Evolutionary conservation across 2,888 invertebrate species (phyloP).

Genomic region (Bombylius discolor): DNA sequence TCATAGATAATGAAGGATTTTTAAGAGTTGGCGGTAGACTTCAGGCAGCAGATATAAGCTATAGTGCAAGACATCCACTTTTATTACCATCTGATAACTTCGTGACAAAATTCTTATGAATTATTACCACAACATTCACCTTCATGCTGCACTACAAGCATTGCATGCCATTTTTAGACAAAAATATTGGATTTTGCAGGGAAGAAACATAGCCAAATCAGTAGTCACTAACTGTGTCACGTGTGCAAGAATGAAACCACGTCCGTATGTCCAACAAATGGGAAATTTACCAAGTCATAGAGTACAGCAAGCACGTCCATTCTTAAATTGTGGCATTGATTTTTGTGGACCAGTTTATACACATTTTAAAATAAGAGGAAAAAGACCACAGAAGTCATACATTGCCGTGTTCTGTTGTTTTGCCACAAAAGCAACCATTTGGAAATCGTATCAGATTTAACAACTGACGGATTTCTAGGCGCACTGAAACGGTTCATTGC

Average conservation of each 20-base stretch:
- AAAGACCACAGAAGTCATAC: not conserved
- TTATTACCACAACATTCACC: not conserved
- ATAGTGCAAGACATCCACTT: too few relatives aligned
- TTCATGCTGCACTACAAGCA: slow-evolving; percentile 7
- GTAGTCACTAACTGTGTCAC: too few relatives aligned
- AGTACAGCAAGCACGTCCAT: slow-evolving; percentile 4
- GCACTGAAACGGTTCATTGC: slow-evolving; percentile 10
- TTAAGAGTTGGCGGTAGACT: too few relatives aligned
- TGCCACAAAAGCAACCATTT: slow-evolving; percentile 2
- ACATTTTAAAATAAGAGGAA: too few relatives aligned
- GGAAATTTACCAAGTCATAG: not conserved
- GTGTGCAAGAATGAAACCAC: too few relatives aligned
- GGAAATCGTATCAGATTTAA: slow-evolving; percentile 1
- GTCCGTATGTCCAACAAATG: too few relatives aligned
- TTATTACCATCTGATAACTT: too few relatives aligned
- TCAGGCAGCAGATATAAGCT: too few relatives aligned
- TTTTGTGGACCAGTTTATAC: not conserved
- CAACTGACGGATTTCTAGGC: slow-evolving; percentile 4
- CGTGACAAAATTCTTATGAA: too few relatives aligned
- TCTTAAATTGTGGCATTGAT: slow-evolving; percentile 4
- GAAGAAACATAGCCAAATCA: not conserved
- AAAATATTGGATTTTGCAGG: slow-evolving; percentile 8
- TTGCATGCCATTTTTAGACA: slow-evolving; percentile 4
- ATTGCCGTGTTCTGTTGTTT: slow-evolving; percentile 5
- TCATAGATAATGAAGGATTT: too few relatives aligned